Conservation (phyloP, 2,113 vertebrate genomes). For the Tyrannus savana region DNA sequence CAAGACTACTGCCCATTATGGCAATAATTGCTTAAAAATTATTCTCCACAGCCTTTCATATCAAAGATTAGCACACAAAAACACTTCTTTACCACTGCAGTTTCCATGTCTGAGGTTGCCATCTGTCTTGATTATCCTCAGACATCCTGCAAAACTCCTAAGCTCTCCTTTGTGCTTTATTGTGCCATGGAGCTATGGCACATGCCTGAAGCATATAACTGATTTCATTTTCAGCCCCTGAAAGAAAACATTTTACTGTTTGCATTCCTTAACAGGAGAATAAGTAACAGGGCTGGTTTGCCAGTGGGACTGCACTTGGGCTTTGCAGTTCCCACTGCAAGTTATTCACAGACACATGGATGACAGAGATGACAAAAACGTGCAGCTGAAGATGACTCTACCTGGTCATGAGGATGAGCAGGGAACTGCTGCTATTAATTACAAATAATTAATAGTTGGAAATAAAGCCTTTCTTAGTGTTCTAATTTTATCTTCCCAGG, state of each 20-base stretch:
- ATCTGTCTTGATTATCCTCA: not conserved
- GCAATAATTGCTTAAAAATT: not conserved
- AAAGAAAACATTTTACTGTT: not conserved
- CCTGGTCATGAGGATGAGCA: not conserved
- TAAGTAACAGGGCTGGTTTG: not conserved
- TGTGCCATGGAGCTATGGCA: not conserved
- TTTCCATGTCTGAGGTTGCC: not conserved
- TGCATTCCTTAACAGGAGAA: not conserved
- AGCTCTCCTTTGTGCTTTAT: not conserved
- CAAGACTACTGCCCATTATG: not conserved
- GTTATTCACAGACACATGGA: not conserved
- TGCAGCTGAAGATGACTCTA: not conserved
- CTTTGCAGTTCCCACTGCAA: not conserved
- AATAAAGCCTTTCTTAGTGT: not conserved
- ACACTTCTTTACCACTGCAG: not conserved
- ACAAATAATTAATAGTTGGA: not conserved
- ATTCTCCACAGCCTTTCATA: not conserved
- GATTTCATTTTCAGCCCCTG: not conserved
- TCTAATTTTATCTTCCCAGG: not conserved
- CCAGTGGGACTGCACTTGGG: not conserved
- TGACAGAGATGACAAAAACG: not conserved
- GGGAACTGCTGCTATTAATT: not conserved
- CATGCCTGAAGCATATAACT: not conserved
- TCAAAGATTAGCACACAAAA: not conserved
- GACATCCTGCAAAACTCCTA: not conserved